Evolutionary conservation across 2,113 vertebrate genomes (phyloP).

Genomic region (Hipposideros armiger): DNA sequence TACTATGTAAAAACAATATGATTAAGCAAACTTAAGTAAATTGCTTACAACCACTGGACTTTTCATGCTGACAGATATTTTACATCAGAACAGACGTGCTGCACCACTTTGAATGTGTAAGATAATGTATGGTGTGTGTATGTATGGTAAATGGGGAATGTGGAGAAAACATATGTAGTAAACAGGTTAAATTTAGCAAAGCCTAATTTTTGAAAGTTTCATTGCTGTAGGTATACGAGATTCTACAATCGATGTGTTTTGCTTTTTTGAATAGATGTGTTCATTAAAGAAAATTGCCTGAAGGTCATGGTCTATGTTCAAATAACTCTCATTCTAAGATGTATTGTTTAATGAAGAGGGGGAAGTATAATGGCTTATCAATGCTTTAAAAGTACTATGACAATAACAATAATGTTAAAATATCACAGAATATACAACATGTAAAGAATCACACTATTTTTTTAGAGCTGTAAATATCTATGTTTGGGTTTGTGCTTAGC

Average conservation of each 20-base stretch:
- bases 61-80: not conserved
- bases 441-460: not conserved
- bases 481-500: not conserved
- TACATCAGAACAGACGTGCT: not conserved
- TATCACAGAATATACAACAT: not conserved
- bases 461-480: not conserved
- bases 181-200: constrained; percentile 35
- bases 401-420: not conserved
- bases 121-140: not conserved
- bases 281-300: not conserved
- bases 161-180: not conserved
- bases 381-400: not conserved
- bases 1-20: constrained; percentile 13
- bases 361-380: not conserved
- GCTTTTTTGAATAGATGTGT: not conserved
- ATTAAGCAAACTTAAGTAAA: constrained; percentile 53
- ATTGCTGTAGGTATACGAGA: not conserved
- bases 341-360: not conserved
- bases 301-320: constrained; percentile 1
- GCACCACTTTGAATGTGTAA: not conserved
- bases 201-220: constrained; percentile 21
- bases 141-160: not conserved
- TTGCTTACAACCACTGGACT: not conserved
- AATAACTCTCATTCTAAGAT: not conserved
- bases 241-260: not conserved